Base-by-base conservation (phyloP, 2,113 vertebrate species). In the Parus major region DNA sequence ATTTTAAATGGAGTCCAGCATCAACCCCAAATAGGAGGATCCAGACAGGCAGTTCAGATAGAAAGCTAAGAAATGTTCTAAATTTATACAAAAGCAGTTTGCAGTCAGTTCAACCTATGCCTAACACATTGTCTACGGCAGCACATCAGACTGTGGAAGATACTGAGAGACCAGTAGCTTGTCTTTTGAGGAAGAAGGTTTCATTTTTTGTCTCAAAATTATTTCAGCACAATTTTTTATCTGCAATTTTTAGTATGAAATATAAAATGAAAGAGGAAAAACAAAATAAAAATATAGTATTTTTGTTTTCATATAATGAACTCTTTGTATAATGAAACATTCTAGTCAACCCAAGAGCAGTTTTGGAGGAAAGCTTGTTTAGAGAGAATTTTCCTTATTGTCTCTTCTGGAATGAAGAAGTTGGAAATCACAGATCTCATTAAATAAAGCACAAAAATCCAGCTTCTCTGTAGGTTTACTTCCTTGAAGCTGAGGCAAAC, bases 1-100 rank as follows among this genome's bases (percentile, higher is more conserved):
- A 88, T 98, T 98, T 97, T 97, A 98, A 98, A 96, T 97, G 96
- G 91, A 96, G 95, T 97, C 69, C 87, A 97, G 94, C 97, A 97
- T 97, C 94, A 97, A 86, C 97, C 96, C 92, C 94, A 97, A 98
- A 97, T 95, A 97, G 91, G 95, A 97, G 83, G 93, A 96, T 96
- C 73, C 95, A 96, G 96, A 95, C 96, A 92, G 90, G 94, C 94
- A 97, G 95, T 96, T 96, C 85, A 95, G 93, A 97, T 80, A 96
- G 96, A 92, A 98, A 98, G 94, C 82, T 85, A 95, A 97, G 90
- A 95, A 91, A 96, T 91, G 90, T 93, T 97, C 91, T 96, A 88
- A 97, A 97, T 90, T 64, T 88, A 71, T 96, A 95, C 95, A 92
- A 84, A 96, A 97, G 81, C 72, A 86, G 82, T 94, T 92, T 97